Evolutionary conservation across 37 sponge, comb jelly and placozoan genomes (phyloP).

Genomic region (Eunapius fragilis): DNA sequence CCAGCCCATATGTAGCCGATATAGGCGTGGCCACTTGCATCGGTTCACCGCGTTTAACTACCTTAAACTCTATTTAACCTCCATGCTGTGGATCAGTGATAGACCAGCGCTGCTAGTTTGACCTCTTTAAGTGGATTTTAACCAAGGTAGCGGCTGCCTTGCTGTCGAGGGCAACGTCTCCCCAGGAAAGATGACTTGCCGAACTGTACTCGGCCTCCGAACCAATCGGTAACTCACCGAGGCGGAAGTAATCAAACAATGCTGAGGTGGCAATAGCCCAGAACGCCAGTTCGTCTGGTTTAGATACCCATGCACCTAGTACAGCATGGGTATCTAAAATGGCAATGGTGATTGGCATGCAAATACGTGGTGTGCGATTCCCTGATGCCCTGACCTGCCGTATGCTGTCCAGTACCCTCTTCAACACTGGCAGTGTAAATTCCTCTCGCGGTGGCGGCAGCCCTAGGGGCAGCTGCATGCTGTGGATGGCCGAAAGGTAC

Average conservation of each 20-base stretch:
- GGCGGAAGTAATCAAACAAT: slow-evolving; percentile 27
- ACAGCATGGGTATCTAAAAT: neutral
- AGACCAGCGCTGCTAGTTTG: no score
- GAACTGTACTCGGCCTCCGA: no score
- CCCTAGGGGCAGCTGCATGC: neutral
- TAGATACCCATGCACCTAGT: neutral
- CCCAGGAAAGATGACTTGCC: neutral
- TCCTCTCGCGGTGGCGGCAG: neutral
- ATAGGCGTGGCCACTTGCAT: no score
- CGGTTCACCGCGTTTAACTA: no score
- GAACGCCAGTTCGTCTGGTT: neutral
- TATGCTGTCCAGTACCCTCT: neutral
- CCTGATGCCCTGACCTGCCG: neutral
- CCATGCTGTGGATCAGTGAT: no score
- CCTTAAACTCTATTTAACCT: no score
- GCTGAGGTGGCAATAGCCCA: slow-evolving; percentile 12
- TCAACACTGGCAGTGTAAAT: neutral
- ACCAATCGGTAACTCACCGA: slow-evolving; percentile 11
- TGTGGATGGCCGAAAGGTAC: neutral
- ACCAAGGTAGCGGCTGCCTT: neutral
- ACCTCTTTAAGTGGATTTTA: neutral
- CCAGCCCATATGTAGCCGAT: no score
- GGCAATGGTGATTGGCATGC: neutral
- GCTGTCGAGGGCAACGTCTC: neutral
- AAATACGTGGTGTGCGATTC: neutral